Conservation (phyloP, 2,113 vertebrate genomes). For the Platichthys stellatus region DNA sequence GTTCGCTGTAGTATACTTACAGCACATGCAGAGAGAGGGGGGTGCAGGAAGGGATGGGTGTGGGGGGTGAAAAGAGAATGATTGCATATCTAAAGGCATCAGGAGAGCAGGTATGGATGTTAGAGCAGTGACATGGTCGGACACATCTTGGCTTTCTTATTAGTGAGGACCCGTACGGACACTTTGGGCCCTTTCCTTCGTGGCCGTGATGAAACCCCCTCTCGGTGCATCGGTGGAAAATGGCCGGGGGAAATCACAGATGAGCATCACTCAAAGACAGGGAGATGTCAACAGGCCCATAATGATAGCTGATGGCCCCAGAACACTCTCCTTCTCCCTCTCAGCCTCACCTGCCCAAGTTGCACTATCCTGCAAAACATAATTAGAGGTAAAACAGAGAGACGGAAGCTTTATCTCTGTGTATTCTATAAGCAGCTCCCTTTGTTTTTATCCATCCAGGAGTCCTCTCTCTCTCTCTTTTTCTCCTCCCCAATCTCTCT, state of each 20-base stretch:
- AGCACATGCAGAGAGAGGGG: slow-evolving; percentile 36
- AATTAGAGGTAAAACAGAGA: slow-evolving; percentile 88
- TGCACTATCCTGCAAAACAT: slow-evolving; percentile 81
- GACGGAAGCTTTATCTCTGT: slow-evolving; percentile 71
- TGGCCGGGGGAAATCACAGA: slow-evolving; percentile 78
- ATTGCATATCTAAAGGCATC: slow-evolving; percentile 74
- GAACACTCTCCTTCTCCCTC: slow-evolving; percentile 74
- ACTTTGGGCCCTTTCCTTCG: slow-evolving; percentile 72
- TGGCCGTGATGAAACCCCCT: slow-evolving; percentile 74
- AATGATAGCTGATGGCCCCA: slow-evolving; percentile 85
- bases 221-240: slow-evolving; percentile 77
- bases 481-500: slow-evolving; percentile 62
- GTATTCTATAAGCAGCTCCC: slow-evolving; percentile 78
- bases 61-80: slow-evolving; percentile 45
- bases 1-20: slow-evolving; percentile 69
- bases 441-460: slow-evolving; percentile 80
- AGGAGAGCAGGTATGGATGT: slow-evolving; percentile 61
- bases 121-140: slow-evolving; percentile 63
- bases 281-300: slow-evolving; percentile 84
- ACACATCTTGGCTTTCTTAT: slow-evolving; percentile 77
- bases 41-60: neutral
- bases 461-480: slow-evolving; percentile 51
- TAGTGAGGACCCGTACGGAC: slow-evolving; percentile 67
- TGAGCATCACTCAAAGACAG: slow-evolving; percentile 82
- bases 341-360: slow-evolving; percentile 74